Evolutionary conservation across 2,113 vertebrate genomes (phyloP).

Genomic region (Zootoca vivipara): DNA sequence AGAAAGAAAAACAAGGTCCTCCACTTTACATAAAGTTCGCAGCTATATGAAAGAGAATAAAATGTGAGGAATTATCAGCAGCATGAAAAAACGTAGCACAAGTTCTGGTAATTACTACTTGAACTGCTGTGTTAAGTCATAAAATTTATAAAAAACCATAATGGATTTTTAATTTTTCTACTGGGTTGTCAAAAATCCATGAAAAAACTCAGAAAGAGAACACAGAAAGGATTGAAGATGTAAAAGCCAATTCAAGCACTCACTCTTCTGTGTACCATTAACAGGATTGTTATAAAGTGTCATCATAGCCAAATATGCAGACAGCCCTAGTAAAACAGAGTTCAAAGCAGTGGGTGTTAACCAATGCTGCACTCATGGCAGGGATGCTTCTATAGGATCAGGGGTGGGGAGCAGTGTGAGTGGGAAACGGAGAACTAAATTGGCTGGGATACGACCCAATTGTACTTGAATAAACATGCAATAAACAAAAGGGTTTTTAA

Average conservation of each 20-base stretch:
- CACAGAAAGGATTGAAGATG: constrained; percentile 6
- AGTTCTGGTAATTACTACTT: neutral
- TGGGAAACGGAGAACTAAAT: neutral
- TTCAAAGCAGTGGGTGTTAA: neutral
- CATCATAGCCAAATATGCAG: neutral
- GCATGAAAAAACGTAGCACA: neutral
- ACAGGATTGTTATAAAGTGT: neutral
- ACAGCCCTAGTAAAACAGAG: neutral
- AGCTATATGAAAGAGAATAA: neutral
- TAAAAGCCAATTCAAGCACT: constrained; percentile 6
- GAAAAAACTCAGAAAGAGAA: neutral
- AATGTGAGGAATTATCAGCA: neutral
- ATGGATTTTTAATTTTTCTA: neutral
- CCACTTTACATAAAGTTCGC: neutral
- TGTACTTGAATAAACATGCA: neutral
- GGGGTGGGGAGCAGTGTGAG: neutral
- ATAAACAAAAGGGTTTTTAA: neutral
- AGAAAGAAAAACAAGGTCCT: neutral
- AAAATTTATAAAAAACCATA: constrained; percentile 1
- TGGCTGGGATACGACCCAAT: neutral
- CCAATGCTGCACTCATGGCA: neutral
- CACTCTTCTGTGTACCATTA: neutral
- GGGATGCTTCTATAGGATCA: neutral
- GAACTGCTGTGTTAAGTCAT: neutral
- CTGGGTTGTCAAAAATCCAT: neutral